These are phyloP conservation scores for Byasa hedistus DNA, from an alignment of 2,888 invertebrate species.

Conservation along the genomic window DNA sequence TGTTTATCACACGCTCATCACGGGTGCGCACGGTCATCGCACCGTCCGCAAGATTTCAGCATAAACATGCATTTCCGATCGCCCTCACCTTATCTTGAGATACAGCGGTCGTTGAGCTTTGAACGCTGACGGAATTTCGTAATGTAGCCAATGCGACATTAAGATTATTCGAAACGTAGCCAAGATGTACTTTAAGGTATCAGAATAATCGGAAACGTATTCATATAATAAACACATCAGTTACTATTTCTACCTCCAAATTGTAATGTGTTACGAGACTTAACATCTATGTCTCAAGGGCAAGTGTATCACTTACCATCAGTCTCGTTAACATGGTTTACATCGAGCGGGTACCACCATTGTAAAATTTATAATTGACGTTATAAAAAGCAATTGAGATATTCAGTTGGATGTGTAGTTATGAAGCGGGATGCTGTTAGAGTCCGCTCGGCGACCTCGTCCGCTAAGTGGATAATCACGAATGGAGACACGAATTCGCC, in stretches of 20 bases:
- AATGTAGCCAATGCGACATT: background rate
- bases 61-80: constrained; percentile 11
- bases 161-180: background rate
- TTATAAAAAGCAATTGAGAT: constrained; percentile 14
- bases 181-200: background rate
- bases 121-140: background rate
- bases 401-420: constrained; percentile 8
- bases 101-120: constrained; percentile 11
- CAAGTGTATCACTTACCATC: too few species aligned
- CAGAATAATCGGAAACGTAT: too few species aligned
- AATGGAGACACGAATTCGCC: constrained; percentile 51
- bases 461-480: constrained; percentile 76
- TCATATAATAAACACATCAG: too few species aligned
- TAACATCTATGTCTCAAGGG: too few species aligned
- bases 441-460: constrained; percentile 56
- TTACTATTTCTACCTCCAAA: too few species aligned
- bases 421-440: constrained; percentile 35
- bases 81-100: constrained; percentile 12
- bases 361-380: background rate
- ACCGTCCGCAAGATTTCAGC: constrained; percentile 2
- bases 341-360: too few species aligned
- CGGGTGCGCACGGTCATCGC: constrained; percentile 54
- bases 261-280: too few species aligned
- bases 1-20: constrained; percentile 55
- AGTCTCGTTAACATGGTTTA: too few species aligned